Evolutionary conservation across 2,113 vertebrate genomes (phyloP), one percentile per base, ranked within the genome.

Genomic region (Scartelaos histophorus): DNA sequence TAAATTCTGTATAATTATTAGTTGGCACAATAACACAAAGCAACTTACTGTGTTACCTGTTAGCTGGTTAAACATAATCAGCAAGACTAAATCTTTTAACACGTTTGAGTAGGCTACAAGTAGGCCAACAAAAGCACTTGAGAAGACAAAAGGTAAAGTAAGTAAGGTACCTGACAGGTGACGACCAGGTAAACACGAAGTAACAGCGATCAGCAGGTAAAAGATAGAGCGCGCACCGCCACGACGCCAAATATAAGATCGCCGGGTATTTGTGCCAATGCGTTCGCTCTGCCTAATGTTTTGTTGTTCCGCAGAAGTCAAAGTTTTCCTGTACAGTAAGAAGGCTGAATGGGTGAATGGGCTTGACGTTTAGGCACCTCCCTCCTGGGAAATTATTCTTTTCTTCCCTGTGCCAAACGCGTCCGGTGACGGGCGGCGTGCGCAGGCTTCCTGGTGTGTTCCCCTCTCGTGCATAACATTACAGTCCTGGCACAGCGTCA

Each of bases 331-430:
- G 64, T 77, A 81, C 69, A 64, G 81, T 67, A 84, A 60, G 73
- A 64, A 46, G 38, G 7, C 35, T 25, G 72, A 22, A 58, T 5
- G 56, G 21, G 11, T 58, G 56, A 3, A 66, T 11, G 38, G 35
- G 62, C 62, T 22, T n/a, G 16, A 69, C 66, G 80, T 70, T 22
- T 3, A 24, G 19, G 80, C 83, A 0, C 85, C 88, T 85, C 87
- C 88, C 85, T 67, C 73, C 53, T 38, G 54, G 57, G 67, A 46
- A 61, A 81, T 22, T 0, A 66, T 60, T 51, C 49, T 17, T 58
- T 72, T 69, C 82, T 38, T n/a, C 34, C 64, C 66, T 45, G 49
- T 67, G 71, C 66, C 75, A 49, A 74, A 13, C 19, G 29, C 13
- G 25, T 58, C 25, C 34, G 38, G 61, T 13, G 34, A 6, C 7